Evolutionary conservation across 2,888 invertebrate genomes (phyloP), one percentile per base, ranked within the genome.

Genomic region (Catocala sponsa): DNA sequence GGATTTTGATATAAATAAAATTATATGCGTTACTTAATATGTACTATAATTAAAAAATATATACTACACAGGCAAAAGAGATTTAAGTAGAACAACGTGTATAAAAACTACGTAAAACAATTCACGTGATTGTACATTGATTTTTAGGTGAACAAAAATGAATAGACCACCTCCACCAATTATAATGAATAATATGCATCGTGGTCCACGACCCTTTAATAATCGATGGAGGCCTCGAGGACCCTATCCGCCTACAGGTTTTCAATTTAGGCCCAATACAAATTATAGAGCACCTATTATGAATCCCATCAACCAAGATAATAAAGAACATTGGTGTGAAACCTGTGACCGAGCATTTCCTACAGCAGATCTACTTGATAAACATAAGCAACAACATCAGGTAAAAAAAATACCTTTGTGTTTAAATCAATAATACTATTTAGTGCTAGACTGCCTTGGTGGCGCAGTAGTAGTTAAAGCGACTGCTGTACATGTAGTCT

Each of bases 311-410:
- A 70, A 58, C 62, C 60, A 53, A 15, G 77, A 74, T 10, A 64
- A 6, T 63, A 78, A 81, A 53, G 86, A 93, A 48, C 91, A 94
- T 81, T 96, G 95, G 88, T 98, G 98, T 89, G 97, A 97, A 82
- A 95, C 96, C n/a, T 99, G 98, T 88, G 98, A 98, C 79, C 95
- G 97, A 83, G 96, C 96, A 10, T 97, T 98, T 85, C 89, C 92
- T 56, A 95, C 95, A 0, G 80, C 92, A 56, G 94, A 95, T 32
- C 91, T 95, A 63, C 95, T 97, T 61, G 89, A 95, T 52, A 94
- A 95, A 52, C 98, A 99, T 86, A 91, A 95, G 70, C 89, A 92
- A n/a, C 96, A 96, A 78, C 98, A 99, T 89, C 95, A 96, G 90
- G 95, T 94, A 78, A 68, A 44, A 41, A 13, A 5, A 25, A 5